Evolutionary conservation across 2,888 invertebrate species (phyloP), one percentile per base, ranked within the genome.

Genomic region (Nasonovia ribisnigri): DNA sequence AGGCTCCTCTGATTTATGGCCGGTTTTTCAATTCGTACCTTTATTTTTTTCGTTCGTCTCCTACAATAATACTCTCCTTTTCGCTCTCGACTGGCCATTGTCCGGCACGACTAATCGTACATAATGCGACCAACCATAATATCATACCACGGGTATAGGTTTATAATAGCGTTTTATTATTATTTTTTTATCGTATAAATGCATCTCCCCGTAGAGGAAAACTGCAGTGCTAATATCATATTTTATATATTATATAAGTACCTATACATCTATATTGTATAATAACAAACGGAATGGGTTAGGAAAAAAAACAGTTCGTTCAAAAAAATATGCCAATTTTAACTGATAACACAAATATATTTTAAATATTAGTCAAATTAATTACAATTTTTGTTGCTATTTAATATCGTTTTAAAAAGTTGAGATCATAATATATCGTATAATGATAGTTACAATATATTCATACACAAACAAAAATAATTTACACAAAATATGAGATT

Each of bases 391-490:
- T 67, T 92, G 42, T 92, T 51, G 36, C 42, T 88, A 51, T 42
- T 16, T 36, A 77, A 51, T 54, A 88, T 57, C 0, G 8, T 89
- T 88, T 89, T 46, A 93, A 90, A 90, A 90, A 60, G 36, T 60
- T 93, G 93, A 93, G 93, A 93, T 93, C 93, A 93, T 90, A 84
- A 84, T 89, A 92, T 54, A 60, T 36, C n/a, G 46, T 86, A n/a
- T 13, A 46, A 46, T 86, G 29, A 86, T 86, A 86, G 13, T 77
- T 36, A 46, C 43, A 48, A 48, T 88, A 88, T 26, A 57, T 88
- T 57, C 54, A 36, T 42, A 88, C 20, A 57, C 54, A 42, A 42
- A 67, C 60, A 60, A 90, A 90, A 42, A 77, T 48, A 88, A 88
- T 88, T 42, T 88, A 60, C 90, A 93, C 43, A 84, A 86, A 84